These are phyloP conservation scores for Atractosteus spatula DNA, from an alignment of 2,113 vertebrate species.

Conservation along the genomic window DNA sequence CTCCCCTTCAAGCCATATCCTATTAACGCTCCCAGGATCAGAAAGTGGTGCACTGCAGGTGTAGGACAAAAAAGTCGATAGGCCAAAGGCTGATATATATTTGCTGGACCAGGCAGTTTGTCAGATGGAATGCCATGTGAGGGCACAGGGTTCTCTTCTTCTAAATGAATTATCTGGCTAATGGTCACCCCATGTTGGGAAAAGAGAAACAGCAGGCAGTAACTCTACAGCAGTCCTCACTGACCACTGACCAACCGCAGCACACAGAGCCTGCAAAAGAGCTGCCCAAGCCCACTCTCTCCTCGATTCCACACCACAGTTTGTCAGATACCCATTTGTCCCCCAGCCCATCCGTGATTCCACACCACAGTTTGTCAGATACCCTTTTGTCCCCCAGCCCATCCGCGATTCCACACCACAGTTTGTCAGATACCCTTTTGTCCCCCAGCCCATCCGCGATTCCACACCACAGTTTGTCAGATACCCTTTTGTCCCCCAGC, in stretches of 20 bases:
- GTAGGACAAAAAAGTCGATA: not conserved
- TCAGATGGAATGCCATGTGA: not conserved
- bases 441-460: not conserved
- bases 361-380: no score
- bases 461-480: no score
- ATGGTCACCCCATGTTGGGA: not conserved
- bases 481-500: no score
- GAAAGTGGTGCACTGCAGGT: no score
- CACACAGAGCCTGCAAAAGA: not conserved
- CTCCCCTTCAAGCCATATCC: no score
- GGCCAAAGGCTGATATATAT: not conserved
- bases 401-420: no score
- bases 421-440: no score
- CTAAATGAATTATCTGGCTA: not conserved
- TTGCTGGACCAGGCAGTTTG: not conserved
- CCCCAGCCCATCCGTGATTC: no score
- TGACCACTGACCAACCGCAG: not conserved
- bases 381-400: no score
- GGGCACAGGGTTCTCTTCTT: not conserved
- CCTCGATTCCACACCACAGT: no score
- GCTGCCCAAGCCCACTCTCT: not conserved
- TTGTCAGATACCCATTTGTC: no score
- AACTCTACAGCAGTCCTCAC: not conserved
- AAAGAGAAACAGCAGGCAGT: not conserved
- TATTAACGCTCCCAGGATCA: no score